Conservation (phyloP, 1,140 invertebrate species). For the Aleiodes sp. region DNA sequence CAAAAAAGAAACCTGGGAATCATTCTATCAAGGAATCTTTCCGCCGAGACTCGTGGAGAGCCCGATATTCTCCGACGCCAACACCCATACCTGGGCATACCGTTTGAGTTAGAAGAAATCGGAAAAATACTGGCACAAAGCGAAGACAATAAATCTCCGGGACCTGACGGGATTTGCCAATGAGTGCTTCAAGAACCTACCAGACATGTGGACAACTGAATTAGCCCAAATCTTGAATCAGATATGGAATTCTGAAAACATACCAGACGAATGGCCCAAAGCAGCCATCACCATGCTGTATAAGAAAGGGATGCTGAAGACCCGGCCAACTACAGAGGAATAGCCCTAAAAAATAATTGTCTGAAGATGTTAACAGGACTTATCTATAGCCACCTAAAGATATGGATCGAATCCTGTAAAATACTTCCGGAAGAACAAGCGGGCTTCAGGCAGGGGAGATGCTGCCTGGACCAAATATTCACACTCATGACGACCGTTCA, state of each 20-base stretch:
- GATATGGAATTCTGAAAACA: not conserved
- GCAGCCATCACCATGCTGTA: constrained; percentile 20
- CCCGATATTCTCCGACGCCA: no score
- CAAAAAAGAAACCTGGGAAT: not conserved
- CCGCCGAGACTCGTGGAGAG: not conserved
- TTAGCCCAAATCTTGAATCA: constrained; percentile 21
- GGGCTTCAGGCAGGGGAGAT: constrained; percentile 36
- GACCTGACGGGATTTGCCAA: constrained; percentile 34
- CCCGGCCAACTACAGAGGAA: constrained; percentile 42
- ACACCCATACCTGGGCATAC: not conserved
- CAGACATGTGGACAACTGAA: not conserved
- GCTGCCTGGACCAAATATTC: constrained; percentile 42
- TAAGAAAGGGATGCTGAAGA: constrained; percentile 40
- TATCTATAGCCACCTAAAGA: constrained; percentile 27
- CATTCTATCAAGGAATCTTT: not conserved
- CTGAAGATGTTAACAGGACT: constrained; percentile 39
- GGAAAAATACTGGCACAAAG: not conserved
- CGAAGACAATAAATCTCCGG: constrained; percentile 32
- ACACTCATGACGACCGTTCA: constrained; percentile 34
- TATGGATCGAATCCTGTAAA: constrained; percentile 32
- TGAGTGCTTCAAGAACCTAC: constrained; percentile 30
- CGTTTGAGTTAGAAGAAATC: not conserved
- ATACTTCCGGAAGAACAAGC: constrained; percentile 42
- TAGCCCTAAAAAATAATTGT: constrained; percentile 36
- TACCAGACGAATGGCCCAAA: constrained; percentile 23